Evolutionary conservation across 2,113 vertebrate genomes (phyloP).

Genomic region (Microtus richardsoni): DNA sequence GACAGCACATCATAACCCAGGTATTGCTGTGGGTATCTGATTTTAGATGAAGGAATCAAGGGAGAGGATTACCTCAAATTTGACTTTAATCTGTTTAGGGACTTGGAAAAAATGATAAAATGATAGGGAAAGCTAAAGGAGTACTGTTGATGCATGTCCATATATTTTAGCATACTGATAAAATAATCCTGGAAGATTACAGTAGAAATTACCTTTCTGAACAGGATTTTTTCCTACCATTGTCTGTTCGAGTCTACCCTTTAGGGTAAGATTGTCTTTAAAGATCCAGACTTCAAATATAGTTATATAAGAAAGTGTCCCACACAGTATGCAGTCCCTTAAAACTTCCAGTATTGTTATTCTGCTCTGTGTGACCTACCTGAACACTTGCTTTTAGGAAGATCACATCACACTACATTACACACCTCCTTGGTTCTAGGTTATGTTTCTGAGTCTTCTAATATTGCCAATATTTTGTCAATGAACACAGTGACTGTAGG

Average conservation of each 20-base stretch:
- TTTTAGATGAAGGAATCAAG: slow-evolving; percentile 52
- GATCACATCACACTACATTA: background rate
- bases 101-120: slow-evolving; percentile 58
- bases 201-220: background rate
- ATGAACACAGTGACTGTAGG: background rate
- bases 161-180: slow-evolving; percentile 21
- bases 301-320: background rate
- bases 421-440: background rate
- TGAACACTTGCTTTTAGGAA: slow-evolving; percentile 9
- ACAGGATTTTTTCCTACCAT: background rate
- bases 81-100: slow-evolving; percentile 60
- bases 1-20: slow-evolving; percentile 23
- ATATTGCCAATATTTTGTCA: background rate
- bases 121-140: slow-evolving; percentile 14
- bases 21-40: slow-evolving; percentile 47
- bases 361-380: background rate
- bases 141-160: background rate
- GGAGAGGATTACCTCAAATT: slow-evolving; percentile 52
- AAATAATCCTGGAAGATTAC: slow-evolving; percentile 43
- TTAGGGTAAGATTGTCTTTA: slow-evolving; percentile 11
- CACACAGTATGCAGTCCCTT: background rate
- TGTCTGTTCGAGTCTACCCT: background rate
- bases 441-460: background rate
- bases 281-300: background rate
- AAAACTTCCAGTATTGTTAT: background rate